Percentiles rank a stretch among this genome's conserved stretches.
Evolutionary conservation across 1,140 invertebrate species (phyloP).

Genomic region (Euwallacea fornicatus): DNA sequence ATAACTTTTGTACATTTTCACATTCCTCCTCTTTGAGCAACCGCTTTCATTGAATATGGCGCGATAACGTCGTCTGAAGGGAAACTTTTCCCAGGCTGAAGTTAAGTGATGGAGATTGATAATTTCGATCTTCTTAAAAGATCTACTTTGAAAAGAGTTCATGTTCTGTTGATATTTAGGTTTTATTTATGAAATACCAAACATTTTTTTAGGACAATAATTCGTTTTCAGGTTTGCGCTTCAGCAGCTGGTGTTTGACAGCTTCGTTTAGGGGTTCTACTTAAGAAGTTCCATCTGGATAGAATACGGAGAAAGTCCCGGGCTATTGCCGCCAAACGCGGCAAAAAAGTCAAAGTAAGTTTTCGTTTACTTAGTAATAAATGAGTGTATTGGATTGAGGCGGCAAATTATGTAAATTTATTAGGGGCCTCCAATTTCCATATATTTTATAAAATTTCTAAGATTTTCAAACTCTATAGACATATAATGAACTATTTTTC

Average conservation of each 20-base stretch:
- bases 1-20: neutral
- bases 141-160: neutral
- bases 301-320: conserved; percentile 68
- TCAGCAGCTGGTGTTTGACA: neutral
- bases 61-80: no score
- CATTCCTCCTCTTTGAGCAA: no score
- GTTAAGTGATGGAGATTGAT: neutral
- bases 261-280: neutral
- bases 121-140: neutral
- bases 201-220: neutral
- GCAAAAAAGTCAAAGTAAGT: conserved; percentile 67
- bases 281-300: conserved; percentile 58
- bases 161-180: neutral
- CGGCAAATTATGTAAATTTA: no score
- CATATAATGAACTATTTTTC: no score
- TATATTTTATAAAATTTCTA: no score
- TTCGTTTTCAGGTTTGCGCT: neutral
- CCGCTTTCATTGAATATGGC: no score
- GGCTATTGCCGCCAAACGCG: conserved; percentile 69
- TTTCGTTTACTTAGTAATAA: no score
- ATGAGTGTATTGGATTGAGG: no score
- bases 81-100: neutral
- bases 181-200: neutral
- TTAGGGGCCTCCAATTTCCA: no score
- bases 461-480: no score